Base-by-base conservation (phyloP, 2,113 vertebrate genomes). In the Pomatorhinus ruficollis region DNA sequence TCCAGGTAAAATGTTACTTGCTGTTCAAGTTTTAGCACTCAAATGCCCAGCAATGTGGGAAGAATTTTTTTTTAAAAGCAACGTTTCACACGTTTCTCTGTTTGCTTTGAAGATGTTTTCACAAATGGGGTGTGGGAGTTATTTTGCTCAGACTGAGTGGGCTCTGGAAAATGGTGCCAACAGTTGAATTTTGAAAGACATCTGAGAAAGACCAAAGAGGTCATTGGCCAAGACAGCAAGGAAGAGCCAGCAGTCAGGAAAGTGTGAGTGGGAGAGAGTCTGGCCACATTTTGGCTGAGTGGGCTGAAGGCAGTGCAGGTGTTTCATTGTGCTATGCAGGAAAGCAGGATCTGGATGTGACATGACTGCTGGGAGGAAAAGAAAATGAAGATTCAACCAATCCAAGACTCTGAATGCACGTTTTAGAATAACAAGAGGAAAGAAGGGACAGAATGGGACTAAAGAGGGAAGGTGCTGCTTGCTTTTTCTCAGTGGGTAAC, bases 101-200 rank as follows among this genome's bases (percentile, higher is more conserved):
- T 74, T 93, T 93, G 11, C n/a, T 89, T 87, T 61, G 65, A 85
- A 87, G 61, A 87, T 70, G 44, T 68, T 97, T 95, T 92, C 45
- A 65, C 79, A 76, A 91, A 89, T 56, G 40, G 9, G 12, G 9
- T 47, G 90, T 89, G 61, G 92, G 77, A 71, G 77, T 93, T 91
- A 47, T 89, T 89, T 95, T 91, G 65, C 47, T 94, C 60, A 66
- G 81, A 91, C 45, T 5, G 7, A 96, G 59, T 72, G 56, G 77
- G 80, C 0, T 0, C 21, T 17, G 23, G 47, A 83, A 86, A 94
- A 71, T 19, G 13, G 13, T 15, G 10, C 61, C 71, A 89, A 37
- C 4, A 85, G 53, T 0, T 71, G 74, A 65, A 71, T 71, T 89
- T 90, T 82, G 61, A 82, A 84, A 71, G 30, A 40, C 15, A 89